Evolutionary conservation across 2,888 invertebrate species (phyloP).

Genomic region (Bruchidius siliquastri): DNA sequence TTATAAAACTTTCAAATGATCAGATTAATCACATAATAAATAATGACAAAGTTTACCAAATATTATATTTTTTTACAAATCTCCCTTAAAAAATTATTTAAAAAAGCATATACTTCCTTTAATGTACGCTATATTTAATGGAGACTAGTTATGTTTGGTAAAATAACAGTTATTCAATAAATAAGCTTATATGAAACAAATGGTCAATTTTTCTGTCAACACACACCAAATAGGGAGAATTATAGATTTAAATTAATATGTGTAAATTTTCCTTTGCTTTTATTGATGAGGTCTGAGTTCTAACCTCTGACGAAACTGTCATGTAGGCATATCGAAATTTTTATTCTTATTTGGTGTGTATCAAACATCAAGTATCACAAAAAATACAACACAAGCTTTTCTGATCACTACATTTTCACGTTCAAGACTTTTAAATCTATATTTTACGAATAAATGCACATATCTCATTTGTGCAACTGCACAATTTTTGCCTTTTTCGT

Average conservation of each 20-base stretch:
- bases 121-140: conserved; percentile 16
- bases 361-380: not conserved
- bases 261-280: too few species aligned
- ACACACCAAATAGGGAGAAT: not conserved
- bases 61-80: not conserved
- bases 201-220: not conserved
- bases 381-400: not conserved
- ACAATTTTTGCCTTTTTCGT: not conserved
- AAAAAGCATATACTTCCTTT: conserved; percentile 19
- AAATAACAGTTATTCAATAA: conserved; percentile 18
- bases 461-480: not conserved
- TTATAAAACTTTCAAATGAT: not conserved
- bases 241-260: too few species aligned
- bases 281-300: too few species aligned
- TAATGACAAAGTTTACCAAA: not conserved
- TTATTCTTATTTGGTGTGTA: not conserved
- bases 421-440: not conserved
- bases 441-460: not conserved
- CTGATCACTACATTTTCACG: not conserved
- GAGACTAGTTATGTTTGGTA: conserved; percentile 27
- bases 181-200: conserved; percentile 7
- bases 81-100: not conserved
- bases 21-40: not conserved
- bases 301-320: too few species aligned
- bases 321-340: too few species aligned